Evolutionary conservation across 2,797 vertebrate genomes (phyloP), one percentile per base, ranked within the genome.

Genomic region (Gila robusta): DNA sequence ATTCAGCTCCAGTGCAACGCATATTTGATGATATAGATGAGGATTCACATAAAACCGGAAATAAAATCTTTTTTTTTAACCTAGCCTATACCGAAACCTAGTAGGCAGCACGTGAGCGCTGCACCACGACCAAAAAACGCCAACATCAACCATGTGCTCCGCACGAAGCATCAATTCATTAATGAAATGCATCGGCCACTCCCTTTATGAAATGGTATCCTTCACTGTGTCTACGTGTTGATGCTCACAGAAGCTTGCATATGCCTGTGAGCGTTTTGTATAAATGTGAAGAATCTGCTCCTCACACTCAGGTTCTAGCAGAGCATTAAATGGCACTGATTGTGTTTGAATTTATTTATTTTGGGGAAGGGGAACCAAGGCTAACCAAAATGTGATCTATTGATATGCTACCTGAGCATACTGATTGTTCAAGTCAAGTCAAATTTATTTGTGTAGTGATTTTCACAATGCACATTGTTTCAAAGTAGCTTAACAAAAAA

Each of bases 1-100:
- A 88, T 64, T 87, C 88, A 91, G 89, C 66, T 66, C 81, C 72
- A n/a, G 11, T 5, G 82, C 92, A 89, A 92, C 82, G 89, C 85
- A 89, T 41, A 89, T 83, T 66, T 85, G 81, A 88, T 87, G 86
- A 91, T 91, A 93, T 90, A 85, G 73, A 89, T 90, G 91, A 90
- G 90, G 79, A 72, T 88, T 70, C 28, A 59, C 23, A 17, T 5
- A 26, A 71, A 54, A 71, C 7, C 81, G 16, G 66, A 77, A 32
- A 5, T 26, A n/a, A 79, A 35, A 79, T 67, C 4, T 47, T 4
- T 47, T 28, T 12, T 59, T n/a, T 59, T 11, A 9, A 59, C 11
- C 16, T 83, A 76, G 91, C 11, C 16, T 83, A 76, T 90, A 91
- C 89, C 82, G 39, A 39, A 80, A 87, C 90, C 87, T 86, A 88